phyloP scores from a whole-genome alignment of 2,797 vertebrate species.

The Phylloscopus collybita region DNA sequence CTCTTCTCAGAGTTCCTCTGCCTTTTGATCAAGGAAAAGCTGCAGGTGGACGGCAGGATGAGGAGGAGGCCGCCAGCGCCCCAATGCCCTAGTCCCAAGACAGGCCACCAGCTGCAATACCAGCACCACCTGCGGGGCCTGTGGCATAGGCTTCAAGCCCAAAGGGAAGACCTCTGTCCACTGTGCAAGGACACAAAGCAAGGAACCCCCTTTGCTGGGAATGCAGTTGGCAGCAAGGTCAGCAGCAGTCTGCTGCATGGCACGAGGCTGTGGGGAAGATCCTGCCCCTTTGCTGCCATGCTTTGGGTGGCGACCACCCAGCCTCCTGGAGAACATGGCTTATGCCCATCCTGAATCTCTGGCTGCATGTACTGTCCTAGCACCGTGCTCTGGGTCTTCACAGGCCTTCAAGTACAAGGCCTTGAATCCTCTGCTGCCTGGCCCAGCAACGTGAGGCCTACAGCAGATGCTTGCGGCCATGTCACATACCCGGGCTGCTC shows the following conservation, averaged over 20 bases:
- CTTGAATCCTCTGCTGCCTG: background rate
- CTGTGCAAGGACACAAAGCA: background rate
- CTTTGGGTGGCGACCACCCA: background rate
- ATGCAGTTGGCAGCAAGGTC: background rate
- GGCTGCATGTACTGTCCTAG: background rate
- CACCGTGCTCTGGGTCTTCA: background rate
- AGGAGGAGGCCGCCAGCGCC: too few species aligned
- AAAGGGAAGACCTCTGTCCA: background rate
- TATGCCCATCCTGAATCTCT: background rate
- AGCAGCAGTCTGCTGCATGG: background rate
- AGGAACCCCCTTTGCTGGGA: background rate
- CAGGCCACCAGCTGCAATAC: background rate
- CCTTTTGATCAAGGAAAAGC: too few species aligned
- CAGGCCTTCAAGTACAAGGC: rapidly evolving
- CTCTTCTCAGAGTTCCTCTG: too few species aligned
- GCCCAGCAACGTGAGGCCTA: background rate
- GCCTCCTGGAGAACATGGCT: background rate
- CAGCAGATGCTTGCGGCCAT: background rate
- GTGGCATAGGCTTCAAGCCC: background rate
- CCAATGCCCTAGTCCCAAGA: too few species aligned
- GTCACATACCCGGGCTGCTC: background rate
- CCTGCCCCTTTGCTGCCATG: background rate
- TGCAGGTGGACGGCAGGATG: too few species aligned
- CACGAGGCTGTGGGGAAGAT: background rate
- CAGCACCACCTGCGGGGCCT: background rate